Evolutionary conservation across 2,888 invertebrate genomes (phyloP).

Genomic region (Willowsia nigromaculata): DNA sequence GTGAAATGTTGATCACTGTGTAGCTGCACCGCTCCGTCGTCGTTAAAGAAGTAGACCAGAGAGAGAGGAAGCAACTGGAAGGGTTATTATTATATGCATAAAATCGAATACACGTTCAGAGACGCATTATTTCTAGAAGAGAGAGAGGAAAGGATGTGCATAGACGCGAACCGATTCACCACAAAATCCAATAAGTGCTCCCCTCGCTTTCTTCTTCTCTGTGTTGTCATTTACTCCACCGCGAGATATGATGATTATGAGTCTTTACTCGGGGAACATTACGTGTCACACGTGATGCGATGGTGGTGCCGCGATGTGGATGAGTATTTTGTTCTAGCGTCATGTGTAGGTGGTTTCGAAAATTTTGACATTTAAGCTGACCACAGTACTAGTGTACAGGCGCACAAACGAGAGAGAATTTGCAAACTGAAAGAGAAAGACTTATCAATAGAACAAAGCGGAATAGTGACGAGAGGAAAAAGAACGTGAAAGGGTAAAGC

Average conservation of each 20-base stretch:
- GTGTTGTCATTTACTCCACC: constrained; percentile 63
- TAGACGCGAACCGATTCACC: constrained; percentile 70
- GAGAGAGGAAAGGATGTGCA: constrained; percentile 60
- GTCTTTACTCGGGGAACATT: neutral
- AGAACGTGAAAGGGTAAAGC: neutral
- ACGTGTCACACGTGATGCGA: neutral
- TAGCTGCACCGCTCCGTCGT: neutral
- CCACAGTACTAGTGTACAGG: too few relatives aligned
- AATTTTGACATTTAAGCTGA: too few relatives aligned
- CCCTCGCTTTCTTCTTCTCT: constrained; percentile 43
- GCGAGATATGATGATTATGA: constrained; percentile 28
- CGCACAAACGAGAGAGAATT: too few relatives aligned
- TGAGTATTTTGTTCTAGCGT: too few relatives aligned
- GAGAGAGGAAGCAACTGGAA: neutral
- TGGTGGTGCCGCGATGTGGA: neutral
- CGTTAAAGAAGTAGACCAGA: constrained; percentile 40
- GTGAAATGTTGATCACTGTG: neutral
- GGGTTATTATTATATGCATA: constrained; percentile 64
- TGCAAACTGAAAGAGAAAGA: too few relatives aligned
- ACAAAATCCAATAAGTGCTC: constrained; percentile 72
- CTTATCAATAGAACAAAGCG: neutral
- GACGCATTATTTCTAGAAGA: constrained; percentile 52
- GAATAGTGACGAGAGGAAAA: too few relatives aligned
- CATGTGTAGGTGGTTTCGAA: too few relatives aligned
- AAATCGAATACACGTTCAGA: constrained; percentile 49